phyloP scores from a whole-genome alignment of 1,140 invertebrate species.

The Aphelinus certus region DNA sequence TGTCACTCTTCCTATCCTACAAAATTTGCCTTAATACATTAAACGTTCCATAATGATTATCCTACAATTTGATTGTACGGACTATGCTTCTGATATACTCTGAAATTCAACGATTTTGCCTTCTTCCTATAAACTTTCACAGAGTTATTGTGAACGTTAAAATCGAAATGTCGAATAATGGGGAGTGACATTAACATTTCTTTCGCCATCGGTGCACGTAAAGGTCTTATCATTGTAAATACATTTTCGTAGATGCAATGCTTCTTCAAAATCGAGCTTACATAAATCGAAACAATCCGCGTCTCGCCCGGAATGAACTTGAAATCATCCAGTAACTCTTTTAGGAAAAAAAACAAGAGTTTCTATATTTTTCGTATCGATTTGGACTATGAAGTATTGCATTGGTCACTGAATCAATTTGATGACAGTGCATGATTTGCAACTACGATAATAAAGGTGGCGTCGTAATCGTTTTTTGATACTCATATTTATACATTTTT shows the following conservation, averaged over 20 bases:
- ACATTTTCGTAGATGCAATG: conserved; percentile 18
- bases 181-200: conserved; percentile 13
- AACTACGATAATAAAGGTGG: conserved; percentile 45
- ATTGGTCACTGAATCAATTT: not conserved
- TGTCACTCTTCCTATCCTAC: no score
- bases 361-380: not conserved
- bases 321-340: no score
- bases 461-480: conserved; percentile 53
- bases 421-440: conserved; percentile 18
- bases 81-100: no score
- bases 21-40: no score
- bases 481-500: conserved; percentile 60
- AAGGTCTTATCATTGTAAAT: conserved; percentile 18
- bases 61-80: no score
- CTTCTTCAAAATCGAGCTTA: conserved; percentile 23
- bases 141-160: no score
- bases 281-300: no score
- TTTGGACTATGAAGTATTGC: not conserved
- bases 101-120: no score
- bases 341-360: not conserved
- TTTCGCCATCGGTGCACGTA: not conserved
- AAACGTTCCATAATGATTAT: no score
- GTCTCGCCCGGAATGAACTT: no score
- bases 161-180: no score
- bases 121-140: no score